Base-by-base conservation (phyloP, 1,140 invertebrate species). In the Drosophila malerkotliana region DNA sequence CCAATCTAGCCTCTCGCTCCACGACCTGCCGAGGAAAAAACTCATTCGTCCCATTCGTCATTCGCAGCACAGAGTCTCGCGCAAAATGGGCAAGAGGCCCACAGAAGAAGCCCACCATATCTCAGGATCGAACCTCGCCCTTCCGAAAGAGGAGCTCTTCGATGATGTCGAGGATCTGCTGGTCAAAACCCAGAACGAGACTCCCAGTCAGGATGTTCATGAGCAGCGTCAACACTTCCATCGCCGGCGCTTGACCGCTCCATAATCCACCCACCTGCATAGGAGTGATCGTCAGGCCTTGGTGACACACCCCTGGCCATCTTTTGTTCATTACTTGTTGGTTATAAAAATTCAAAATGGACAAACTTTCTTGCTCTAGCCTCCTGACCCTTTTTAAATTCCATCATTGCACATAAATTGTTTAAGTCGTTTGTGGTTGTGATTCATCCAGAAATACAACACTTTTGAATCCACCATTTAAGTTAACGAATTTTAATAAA, bases 101-200 rank as follows among this genome's bases (percentile, higher is more conserved):
- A 41, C 53, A 10, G 44, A 51, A 8, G 37, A 5, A n/a, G 8
- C 3, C 10, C 9, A 15, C 7, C 2, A 1, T 34, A 3, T 32
- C 10, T 62, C 64, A 4, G 1, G 8, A 52, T 7, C 15, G 0
- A 37, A 21, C 12, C 12, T 39, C 14, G 12, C 9, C 9, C 14
- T 4, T 1, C 21, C n/a, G 0, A 76, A 63, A 24, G 24, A 52
- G 0, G 56, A 71, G 7, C 1, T 14, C 7, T 28, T 45, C 7
- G 21, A 47, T 4, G 60, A 58, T 12, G 44, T 62, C 8, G 79
- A 82, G 53, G 34, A 77, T 12, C 3, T 63, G 12, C 28, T 82
- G 26, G 45, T 45, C 64, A 37, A 49, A 14, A 15, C 67, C 4
- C 24, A 2, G 14, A 54, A 77, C 18, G 51, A 72, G 4, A 4